These are phyloP conservation scores for Fulmarus glacialis DNA, from an alignment of 2,113 vertebrate genomes.

Conservation along the genomic window DNA sequence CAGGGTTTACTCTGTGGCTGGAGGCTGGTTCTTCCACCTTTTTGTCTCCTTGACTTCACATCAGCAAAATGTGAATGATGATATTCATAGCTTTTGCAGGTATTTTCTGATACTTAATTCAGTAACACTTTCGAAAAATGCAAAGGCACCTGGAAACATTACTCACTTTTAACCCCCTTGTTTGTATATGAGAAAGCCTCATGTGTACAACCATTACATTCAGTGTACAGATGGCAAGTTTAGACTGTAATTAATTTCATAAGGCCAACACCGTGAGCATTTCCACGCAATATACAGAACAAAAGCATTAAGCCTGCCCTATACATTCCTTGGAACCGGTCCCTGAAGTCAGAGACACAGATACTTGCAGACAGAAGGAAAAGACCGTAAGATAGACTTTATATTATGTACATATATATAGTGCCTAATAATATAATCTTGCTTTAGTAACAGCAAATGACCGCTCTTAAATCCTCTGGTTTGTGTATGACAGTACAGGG, in stretches of 20 bases:
- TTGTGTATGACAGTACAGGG: background rate
- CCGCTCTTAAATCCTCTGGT: background rate
- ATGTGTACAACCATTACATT: background rate
- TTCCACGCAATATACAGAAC: background rate
- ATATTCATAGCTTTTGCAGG: background rate
- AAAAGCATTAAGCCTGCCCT: background rate
- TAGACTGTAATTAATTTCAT: background rate
- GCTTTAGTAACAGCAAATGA: background rate
- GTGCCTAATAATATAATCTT: background rate
- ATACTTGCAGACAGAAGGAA: background rate
- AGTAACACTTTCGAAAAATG: background rate
- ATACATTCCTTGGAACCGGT: conserved; percentile 3
- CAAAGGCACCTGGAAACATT: background rate
- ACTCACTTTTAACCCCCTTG: background rate
- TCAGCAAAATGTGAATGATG: background rate
- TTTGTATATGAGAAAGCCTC: background rate
- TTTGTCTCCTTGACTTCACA: background rate
- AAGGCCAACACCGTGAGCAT: background rate
- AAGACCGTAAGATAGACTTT: background rate
- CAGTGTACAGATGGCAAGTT: background rate
- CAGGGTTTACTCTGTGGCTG: background rate
- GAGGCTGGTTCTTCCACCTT: background rate
- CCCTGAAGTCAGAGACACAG: background rate
- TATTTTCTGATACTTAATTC: background rate
- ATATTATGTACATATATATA: background rate